phyloP scores from a whole-genome alignment of 1,140 invertebrate species.

The Parasteatoda tepidariorum region DNA sequence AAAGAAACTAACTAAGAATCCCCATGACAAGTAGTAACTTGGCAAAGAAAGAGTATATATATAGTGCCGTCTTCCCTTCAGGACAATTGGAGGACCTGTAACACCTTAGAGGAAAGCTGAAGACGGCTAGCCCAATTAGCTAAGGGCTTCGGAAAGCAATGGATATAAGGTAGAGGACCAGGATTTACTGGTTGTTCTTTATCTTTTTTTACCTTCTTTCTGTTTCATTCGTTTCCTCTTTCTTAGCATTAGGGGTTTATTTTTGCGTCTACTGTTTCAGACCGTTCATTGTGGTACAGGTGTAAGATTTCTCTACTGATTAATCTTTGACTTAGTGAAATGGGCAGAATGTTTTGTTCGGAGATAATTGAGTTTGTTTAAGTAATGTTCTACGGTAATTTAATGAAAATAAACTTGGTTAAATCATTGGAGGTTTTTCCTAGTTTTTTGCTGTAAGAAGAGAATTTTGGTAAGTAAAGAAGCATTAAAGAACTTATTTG shows the following conservation, averaged over 20 bases:
- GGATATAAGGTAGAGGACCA: constrained; percentile 9
- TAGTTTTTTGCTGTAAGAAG: not conserved
- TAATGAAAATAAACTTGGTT: not conserved
- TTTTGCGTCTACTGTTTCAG: not conserved
- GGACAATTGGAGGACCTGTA: constrained; percentile 28
- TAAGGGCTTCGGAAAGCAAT: constrained; percentile 17
- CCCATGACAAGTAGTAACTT: constrained; percentile 28
- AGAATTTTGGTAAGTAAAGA: not conserved
- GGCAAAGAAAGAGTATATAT: constrained; percentile 25
- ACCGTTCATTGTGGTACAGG: not conserved
- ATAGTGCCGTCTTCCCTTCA: constrained; percentile 16
- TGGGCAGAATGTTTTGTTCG: constrained; percentile 28
- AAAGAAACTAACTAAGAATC: not conserved
- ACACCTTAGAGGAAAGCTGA: constrained; percentile 34
- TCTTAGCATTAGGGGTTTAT: constrained; percentile 1
- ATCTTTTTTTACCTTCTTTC: constrained; percentile 8
- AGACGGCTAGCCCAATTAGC: constrained; percentile 42
- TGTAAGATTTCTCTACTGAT: constrained; percentile 10
- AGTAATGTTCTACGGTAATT: constrained; percentile 26
- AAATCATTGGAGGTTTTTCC: not conserved
- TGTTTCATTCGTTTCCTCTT: no score
- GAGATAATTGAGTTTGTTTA: constrained; percentile 10
- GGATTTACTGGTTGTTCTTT: constrained; percentile 1
- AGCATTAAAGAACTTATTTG: constrained; percentile 7
- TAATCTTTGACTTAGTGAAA: constrained; percentile 32